Evolutionary conservation across 2,888 invertebrate genomes (phyloP).

Genomic region (Ophion ellenae): DNA sequence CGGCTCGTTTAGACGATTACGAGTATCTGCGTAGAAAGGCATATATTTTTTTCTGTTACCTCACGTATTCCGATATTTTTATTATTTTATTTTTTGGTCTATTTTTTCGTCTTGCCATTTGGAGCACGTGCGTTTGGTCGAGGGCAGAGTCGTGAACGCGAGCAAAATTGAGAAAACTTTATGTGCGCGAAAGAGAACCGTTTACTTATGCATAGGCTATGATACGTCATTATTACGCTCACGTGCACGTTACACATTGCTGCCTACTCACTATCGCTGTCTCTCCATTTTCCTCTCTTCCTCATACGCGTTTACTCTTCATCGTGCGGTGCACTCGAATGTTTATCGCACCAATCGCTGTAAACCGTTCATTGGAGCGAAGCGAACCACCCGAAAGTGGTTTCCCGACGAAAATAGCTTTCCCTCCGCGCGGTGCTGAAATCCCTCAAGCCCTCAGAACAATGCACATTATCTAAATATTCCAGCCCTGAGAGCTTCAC

Average conservation of each 20-base stretch:
- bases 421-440: constrained; percentile 6
- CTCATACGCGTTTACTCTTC: not conserved
- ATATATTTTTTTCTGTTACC: not conserved
- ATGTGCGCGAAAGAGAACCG: not conserved
- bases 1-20: too few relatives aligned
- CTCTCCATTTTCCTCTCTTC: not conserved
- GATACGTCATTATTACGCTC: constrained; percentile 47
- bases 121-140: not conserved
- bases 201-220: constrained; percentile 1
- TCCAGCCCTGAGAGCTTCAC: not conserved
- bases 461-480: constrained; percentile 20
- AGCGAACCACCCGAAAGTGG: constrained; percentile 33
- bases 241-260: constrained; percentile 22
- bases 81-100: not conserved
- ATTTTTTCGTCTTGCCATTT: not conserved
- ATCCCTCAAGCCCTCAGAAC: not conserved
- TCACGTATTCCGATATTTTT: constrained; percentile 4
- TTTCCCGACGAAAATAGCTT: constrained; percentile 38
- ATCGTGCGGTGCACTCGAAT: constrained; percentile 22
- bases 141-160: constrained; percentile 1
- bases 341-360: constrained; percentile 41
- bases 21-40: too few relatives aligned
- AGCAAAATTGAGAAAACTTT: not conserved
- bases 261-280: not conserved
- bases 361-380: constrained; percentile 36